phyloP scores from a whole-genome alignment of 2,797 vertebrate genomes.

The Oreortyx pictus region DNA sequence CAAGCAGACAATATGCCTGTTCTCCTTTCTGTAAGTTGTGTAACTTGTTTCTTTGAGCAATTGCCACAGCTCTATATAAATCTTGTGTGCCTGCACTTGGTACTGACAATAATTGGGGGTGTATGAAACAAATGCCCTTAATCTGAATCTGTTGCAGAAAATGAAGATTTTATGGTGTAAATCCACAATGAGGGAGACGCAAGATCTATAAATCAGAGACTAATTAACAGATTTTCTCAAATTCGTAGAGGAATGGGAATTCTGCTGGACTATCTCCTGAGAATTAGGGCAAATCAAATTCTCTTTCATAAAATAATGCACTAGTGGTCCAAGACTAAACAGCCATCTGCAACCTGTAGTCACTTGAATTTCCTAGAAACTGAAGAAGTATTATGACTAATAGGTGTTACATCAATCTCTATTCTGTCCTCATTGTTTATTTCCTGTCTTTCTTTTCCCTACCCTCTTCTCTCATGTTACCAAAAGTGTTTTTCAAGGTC shows the following conservation, averaged over 20 bases:
- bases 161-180: background rate
- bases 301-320: background rate
- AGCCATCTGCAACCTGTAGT: background rate
- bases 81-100: background rate
- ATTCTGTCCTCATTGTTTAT: background rate
- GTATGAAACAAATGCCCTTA: background rate
- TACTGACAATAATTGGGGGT: background rate
- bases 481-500: background rate
- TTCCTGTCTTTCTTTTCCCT: background rate
- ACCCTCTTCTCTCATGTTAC: background rate
- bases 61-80: background rate
- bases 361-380: background rate
- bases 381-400: background rate
- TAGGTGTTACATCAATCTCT: background rate
- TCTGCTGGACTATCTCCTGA: background rate
- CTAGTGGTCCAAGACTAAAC: background rate
- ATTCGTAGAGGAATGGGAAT: background rate
- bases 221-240: conserved; percentile 5
- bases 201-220: background rate
- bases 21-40: background rate
- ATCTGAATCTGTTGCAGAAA: background rate
- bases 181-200: background rate
- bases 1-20: background rate
- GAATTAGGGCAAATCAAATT: background rate
- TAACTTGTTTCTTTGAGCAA: background rate